phyloP scores from a whole-genome alignment of 2,797 vertebrate genomes.

The Scolopax bukidnonensis region DNA sequence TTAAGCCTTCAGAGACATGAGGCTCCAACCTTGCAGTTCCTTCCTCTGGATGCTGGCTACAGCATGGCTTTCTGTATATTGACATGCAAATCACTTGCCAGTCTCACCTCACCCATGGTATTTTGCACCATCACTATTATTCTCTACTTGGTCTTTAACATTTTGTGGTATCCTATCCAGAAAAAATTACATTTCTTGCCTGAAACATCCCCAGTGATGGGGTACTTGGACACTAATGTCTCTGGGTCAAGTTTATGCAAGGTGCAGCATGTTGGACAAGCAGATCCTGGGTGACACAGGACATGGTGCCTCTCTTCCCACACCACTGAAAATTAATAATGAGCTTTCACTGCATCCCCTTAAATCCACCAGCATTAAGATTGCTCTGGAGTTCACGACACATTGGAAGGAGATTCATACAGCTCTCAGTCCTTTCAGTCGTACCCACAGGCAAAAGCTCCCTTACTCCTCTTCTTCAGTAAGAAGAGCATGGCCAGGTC shows the following conservation, averaged over 20 bases:
- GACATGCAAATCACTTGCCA: neutral
- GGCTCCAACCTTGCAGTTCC: neutral
- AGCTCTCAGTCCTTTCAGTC: neutral
- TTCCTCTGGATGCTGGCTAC: neutral
- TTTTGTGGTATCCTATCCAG: neutral
- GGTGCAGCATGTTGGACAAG: neutral
- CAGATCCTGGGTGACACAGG: neutral
- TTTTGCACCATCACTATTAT: neutral
- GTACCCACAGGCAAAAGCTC: neutral
- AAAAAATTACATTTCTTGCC: neutral
- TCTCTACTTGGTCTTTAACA: neutral
- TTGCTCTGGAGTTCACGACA: neutral
- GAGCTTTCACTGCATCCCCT: neutral
- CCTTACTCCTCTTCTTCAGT: neutral
- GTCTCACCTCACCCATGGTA: neutral
- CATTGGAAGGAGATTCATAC: neutral
- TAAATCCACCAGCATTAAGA: neutral
- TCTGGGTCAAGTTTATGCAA: neutral
- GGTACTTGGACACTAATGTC: neutral
- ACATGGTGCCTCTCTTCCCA: neutral
- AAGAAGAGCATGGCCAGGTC: neutral
- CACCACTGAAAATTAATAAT: neutral
- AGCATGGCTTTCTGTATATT: neutral
- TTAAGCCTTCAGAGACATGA: neutral
- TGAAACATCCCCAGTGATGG: neutral